Evolutionary conservation across 2,797 vertebrate genomes (phyloP), one percentile per base, ranked within the genome.

Genomic region (Cottoperca gobio): DNA sequence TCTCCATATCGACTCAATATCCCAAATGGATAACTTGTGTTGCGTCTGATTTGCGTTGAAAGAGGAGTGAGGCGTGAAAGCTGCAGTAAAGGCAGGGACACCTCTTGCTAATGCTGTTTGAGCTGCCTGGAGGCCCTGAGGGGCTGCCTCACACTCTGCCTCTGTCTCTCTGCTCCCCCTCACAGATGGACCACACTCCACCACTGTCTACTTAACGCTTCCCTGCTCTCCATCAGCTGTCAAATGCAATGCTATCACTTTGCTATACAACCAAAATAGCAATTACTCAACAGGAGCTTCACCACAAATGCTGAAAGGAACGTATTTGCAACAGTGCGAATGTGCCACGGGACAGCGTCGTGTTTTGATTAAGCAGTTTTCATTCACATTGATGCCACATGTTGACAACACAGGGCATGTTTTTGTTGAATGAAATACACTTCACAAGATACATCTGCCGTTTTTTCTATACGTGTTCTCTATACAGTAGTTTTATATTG

Each of bases 1-100:
- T 96, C 95, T 96, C 95, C 93, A 92, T 95, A 95, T 95, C 92
- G 91, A 95, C 95, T 95, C 95, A 81, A 92, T 95, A 95, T 95
- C 96, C 95, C 95, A 96, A 96, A 97, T 96, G 96, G 96, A 97
- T 94, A 95, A 96, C 90, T 94, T 94, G 95, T 97, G 96, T 96
- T 96, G 93, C 93, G 92, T 95, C 93, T 92, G 94, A 96, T 97
- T 95, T 95, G 95, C 90, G 94, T 96, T 92, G 95, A 90, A 88
- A 89, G 93, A 94, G 93, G 94, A 96, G 93, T 91, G 95, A 95
- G 92, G 96, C 95, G 89, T 96, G 94, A 96, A 97, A 94, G 95
- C 93, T 84, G 92, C 85, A 90, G 93, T 94, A 90, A 95, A 95
- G 94, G 94, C 95, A 81, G 90, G 91, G 87, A 92, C 94, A 91